phyloP scores from a whole-genome alignment of 2,888 invertebrate species.

The Siphonodentalium dalli region DNA sequence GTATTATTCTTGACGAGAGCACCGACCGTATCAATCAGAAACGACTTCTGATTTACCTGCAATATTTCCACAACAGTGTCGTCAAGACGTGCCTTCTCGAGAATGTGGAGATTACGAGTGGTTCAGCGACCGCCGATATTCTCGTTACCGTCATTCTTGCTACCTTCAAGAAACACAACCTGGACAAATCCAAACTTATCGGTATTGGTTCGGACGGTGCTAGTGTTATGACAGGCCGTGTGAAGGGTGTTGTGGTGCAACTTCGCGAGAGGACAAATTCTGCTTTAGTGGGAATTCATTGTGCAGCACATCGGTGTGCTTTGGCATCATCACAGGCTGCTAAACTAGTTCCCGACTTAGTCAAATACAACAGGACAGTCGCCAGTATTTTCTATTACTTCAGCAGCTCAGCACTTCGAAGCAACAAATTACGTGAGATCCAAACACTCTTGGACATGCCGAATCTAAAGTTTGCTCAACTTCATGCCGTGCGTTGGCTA shows the following conservation, averaged over 20 bases:
- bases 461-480: constrained; percentile 6
- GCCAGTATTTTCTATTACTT: constrained; percentile 17
- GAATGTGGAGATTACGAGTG: constrained; percentile 4
- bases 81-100: constrained; percentile 2
- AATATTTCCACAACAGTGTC: constrained; percentile 3
- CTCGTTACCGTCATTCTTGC: neutral
- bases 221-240: constrained; percentile 21
- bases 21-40: constrained; percentile 20
- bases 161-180: too few relatives aligned
- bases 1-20: constrained; percentile 12
- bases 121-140: constrained; percentile 6
- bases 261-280: constrained; percentile 12
- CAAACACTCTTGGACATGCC: constrained; percentile 23
- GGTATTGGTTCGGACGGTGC: constrained; percentile 23
- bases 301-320: constrained; percentile 18
- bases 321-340: constrained; percentile 22
- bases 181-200: too few relatives aligned
- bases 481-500: constrained; percentile 1
- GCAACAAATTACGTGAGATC: constrained; percentile 22
- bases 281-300: constrained; percentile 18
- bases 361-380: constrained; percentile 5
- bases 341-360: constrained; percentile 5
- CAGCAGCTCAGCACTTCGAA: constrained; percentile 16
- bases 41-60: constrained; percentile 13
- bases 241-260: constrained; percentile 11